phyloP scores from a whole-genome alignment of 1,140 invertebrate species.

The Drosophila melanogaster region DNA sequence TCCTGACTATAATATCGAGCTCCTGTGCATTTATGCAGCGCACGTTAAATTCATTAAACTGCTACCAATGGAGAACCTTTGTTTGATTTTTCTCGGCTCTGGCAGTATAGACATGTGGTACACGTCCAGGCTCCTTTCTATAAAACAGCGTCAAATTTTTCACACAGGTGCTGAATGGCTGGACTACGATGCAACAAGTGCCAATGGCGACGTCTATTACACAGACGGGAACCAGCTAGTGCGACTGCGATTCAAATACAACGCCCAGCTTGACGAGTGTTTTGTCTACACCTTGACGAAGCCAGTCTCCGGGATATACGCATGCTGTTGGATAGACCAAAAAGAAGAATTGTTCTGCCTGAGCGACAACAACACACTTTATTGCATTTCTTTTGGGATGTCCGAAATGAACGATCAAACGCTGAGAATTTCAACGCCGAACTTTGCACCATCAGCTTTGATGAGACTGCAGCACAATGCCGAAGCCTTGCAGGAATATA shows the following conservation, averaged over 20 bases:
- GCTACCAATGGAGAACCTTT: conserved; percentile 49
- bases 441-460: conserved; percentile 42
- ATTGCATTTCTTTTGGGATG: conserved; percentile 57
- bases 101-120: conserved; percentile 80
- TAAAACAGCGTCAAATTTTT: conserved; percentile 56
- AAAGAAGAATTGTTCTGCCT: conserved; percentile 69
- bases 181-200: conserved; percentile 53
- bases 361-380: conserved; percentile 78
- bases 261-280: conserved; percentile 52
- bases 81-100: conserved; percentile 59
- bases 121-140: conserved; percentile 45
- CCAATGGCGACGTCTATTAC: conserved; percentile 66
- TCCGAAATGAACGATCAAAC: not conserved
- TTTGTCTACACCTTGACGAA: conserved; percentile 41
- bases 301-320: conserved; percentile 60
- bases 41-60: conserved; percentile 56
- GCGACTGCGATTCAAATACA: conserved; percentile 55
- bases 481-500: conserved; percentile 38
- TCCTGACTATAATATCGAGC: conserved; percentile 54
- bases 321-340: conserved; percentile 63
- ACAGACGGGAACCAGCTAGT: conserved; percentile 67
- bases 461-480: conserved; percentile 41
- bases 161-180: conserved; percentile 60
- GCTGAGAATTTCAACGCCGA: not conserved
- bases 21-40: conserved; percentile 58